Evolutionary conservation across 2,113 vertebrate genomes (phyloP).

Genomic region (Antechinus flavipes): DNA sequence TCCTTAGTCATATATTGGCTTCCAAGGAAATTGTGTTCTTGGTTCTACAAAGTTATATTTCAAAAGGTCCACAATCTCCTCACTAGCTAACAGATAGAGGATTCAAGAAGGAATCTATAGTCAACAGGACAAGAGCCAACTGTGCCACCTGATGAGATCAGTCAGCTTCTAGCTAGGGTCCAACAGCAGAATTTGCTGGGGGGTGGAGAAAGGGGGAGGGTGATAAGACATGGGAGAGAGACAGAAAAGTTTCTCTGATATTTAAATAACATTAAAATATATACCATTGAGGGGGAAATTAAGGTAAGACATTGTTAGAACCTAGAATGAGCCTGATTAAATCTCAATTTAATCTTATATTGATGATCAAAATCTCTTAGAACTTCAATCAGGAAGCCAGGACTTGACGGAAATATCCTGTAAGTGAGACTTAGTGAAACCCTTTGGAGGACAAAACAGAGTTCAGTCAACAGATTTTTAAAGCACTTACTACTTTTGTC

Average conservation of each 20-base stretch:
- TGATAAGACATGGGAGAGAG: too few relatives aligned
- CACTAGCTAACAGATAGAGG: background rate
- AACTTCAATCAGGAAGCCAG: background rate
- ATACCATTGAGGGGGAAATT: background rate
- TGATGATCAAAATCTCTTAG: background rate
- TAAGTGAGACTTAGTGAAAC: too few relatives aligned
- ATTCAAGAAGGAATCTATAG: background rate
- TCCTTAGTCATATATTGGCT: background rate
- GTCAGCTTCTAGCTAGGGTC: background rate
- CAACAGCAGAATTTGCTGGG: background rate
- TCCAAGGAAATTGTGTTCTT: background rate
- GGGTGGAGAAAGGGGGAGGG: rapidly evolving
- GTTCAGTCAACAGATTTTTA: too few relatives aligned
- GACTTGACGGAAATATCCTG: background rate
- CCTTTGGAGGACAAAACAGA: too few relatives aligned
- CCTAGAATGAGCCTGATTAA: background rate
- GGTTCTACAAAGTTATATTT: background rate
- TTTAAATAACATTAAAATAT: background rate
- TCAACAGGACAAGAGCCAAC: background rate
- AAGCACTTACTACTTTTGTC: too few relatives aligned
- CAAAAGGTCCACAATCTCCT: background rate
- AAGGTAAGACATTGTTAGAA: background rate
- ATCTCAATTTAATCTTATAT: background rate
- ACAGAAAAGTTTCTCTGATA: background rate
- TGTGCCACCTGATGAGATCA: background rate